These are phyloP conservation scores for Monochamus saltuarius DNA, from an alignment of 1,140 invertebrate species.

Conservation along the genomic window DNA sequence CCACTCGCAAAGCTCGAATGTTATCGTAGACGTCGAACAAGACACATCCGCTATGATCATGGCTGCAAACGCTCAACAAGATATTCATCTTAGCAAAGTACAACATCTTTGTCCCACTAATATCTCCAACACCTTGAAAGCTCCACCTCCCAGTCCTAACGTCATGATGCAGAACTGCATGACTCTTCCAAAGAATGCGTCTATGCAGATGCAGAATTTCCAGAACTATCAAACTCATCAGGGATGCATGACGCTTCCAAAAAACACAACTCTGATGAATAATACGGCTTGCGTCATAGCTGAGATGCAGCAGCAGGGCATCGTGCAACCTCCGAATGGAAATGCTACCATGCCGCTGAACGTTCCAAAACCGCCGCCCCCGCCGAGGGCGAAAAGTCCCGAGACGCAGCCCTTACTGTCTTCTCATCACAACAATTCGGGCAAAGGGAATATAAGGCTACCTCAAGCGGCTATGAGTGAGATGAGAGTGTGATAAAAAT, in stretches of 20 bases:
- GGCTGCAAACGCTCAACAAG: slow-evolving; percentile 56
- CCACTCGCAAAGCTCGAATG: slow-evolving; percentile 67
- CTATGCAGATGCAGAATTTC: slow-evolving; percentile 28
- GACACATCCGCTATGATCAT: slow-evolving; percentile 68
- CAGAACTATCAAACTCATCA: slow-evolving; percentile 50
- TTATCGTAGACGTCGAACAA: slow-evolving; percentile 80
- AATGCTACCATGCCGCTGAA: slow-evolving; percentile 56
- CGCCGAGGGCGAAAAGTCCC: slow-evolving; percentile 58
- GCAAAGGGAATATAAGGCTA: slow-evolving; percentile 56
- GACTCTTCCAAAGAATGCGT: slow-evolving; percentile 62
- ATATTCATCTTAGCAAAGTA: slow-evolving; percentile 50
- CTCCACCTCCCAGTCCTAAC: slow-evolving; percentile 61
- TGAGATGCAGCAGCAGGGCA: slow-evolving; percentile 59
- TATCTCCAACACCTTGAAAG: slow-evolving; percentile 59
- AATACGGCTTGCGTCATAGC: slow-evolving; percentile 57
- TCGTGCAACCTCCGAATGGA: slow-evolving; percentile 58
- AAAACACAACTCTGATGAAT: slow-evolving; percentile 59
- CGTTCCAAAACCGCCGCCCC: slow-evolving; percentile 60
- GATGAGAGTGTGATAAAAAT: slow-evolving; percentile 77
- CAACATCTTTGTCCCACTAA: slow-evolving; percentile 62
- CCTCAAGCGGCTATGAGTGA: slow-evolving; percentile 77
- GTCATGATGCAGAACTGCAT: slow-evolving; percentile 62
- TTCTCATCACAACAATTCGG: slow-evolving; percentile 34
- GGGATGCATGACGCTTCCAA: slow-evolving; percentile 61
- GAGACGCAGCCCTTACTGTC: slow-evolving; percentile 60